phyloP scores from a whole-genome alignment of 2,797 vertebrate species.

The Australoheros facetus region DNA sequence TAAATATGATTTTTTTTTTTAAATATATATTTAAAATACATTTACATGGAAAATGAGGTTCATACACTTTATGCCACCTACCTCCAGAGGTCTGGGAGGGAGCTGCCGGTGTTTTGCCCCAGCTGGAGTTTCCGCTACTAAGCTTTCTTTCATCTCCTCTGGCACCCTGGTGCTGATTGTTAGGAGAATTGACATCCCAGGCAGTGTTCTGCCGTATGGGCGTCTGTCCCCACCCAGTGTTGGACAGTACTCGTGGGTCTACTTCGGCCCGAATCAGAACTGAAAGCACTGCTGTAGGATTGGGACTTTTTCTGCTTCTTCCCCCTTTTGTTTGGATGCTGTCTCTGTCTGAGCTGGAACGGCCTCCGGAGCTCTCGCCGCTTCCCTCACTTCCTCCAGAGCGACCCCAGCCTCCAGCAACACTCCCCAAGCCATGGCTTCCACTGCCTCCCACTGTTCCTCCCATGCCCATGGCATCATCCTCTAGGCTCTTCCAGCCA shows the following conservation, averaged over 20 bases:
- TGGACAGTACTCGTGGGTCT: conserved; percentile 96
- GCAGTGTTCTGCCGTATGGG: conserved; percentile 95
- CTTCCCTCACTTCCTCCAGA: conserved; percentile 89
- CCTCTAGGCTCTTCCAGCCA: conserved; percentile 93
- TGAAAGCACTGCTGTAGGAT: conserved; percentile 76
- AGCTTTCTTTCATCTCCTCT: conserved; percentile 83
- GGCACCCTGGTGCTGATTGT: conserved; percentile 69
- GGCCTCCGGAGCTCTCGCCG: conserved; percentile 87
- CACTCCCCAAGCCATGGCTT: conserved; percentile 58
- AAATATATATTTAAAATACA: not conserved
- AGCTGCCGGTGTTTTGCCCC: conserved; percentile 79
- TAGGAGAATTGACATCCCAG: conserved; percentile 89
- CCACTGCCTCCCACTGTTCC: conserved; percentile 75
- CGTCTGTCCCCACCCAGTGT: conserved; percentile 98
- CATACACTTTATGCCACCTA: not conserved
- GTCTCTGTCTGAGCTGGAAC: conserved; percentile 81
- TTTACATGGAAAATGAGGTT: not conserved
- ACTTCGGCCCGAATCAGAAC: conserved; percentile 84
- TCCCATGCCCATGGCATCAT: conserved; percentile 86
- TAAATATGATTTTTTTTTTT: not conserved
- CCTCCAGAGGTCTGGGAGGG: conserved; percentile 87
- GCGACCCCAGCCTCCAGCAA: conserved; percentile 80
- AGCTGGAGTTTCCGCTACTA: conserved; percentile 87
- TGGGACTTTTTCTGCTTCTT: conserved; percentile 83
- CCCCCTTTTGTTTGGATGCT: conserved; percentile 69